These are phyloP conservation scores for Lonchura striata DNA, from an alignment of 2,113 vertebrate genomes.

Conservation along the genomic window DNA sequence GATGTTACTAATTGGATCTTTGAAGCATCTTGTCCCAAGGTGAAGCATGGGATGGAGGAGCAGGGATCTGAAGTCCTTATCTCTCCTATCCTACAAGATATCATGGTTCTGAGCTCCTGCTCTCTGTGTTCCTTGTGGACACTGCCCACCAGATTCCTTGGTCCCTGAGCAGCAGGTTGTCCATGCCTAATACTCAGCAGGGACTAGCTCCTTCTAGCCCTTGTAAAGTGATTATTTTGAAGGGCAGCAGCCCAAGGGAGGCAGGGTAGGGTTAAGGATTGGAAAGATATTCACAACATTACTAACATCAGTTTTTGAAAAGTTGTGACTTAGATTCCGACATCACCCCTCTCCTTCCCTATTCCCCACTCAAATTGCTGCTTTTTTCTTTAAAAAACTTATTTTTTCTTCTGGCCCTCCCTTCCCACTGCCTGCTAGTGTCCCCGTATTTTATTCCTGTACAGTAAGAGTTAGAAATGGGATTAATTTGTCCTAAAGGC, in stretches of 20 bases:
- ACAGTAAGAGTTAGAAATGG: neutral
- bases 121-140: neutral
- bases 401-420: neutral
- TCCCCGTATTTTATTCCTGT: neutral
- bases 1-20: neutral
- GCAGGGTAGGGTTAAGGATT: neutral
- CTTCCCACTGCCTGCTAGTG: neutral
- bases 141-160: neutral
- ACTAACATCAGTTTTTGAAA: neutral
- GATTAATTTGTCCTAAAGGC: neutral
- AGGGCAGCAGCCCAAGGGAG: neutral
- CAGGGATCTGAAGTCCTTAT: neutral
- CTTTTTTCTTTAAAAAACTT: no score
- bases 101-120: neutral
- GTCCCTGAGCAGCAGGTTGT: neutral
- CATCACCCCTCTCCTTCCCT: neutral
- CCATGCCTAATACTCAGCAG: neutral
- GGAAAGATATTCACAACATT: neutral
- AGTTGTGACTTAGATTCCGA: neutral
- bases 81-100: neutral
- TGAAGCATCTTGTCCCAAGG: neutral
- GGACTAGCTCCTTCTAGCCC: neutral
- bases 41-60: accelerated
- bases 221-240: neutral
- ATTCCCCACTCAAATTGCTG: neutral